phyloP scores from a whole-genome alignment of 2,888 invertebrate species.

The Pheosia tremula region DNA sequence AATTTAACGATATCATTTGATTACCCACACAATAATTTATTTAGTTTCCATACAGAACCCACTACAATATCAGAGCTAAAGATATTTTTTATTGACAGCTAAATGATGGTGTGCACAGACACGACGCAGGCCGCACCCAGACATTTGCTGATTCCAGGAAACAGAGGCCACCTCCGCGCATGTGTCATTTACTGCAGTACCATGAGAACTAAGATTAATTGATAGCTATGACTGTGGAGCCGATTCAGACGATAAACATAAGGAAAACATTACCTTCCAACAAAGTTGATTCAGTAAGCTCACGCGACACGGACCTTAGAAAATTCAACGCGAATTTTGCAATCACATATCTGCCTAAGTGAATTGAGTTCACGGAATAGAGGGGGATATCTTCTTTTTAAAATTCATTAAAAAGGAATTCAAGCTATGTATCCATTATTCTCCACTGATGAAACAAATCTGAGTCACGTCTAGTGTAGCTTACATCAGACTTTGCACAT shows the following conservation, averaged over 20 bases:
- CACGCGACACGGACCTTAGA: no score
- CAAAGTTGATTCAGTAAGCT: not conserved
- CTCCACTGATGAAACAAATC: not conserved
- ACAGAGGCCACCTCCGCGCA: constrained; percentile 40
- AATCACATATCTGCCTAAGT: no score
- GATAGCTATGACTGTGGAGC: constrained; percentile 47
- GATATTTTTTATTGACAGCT: constrained; percentile 39
- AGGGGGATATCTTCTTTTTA: no score
- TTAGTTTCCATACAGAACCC: constrained; percentile 16
- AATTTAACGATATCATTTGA: no score
- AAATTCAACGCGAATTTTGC: no score
- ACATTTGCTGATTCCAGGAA: constrained; percentile 57
- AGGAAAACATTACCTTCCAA: not conserved
- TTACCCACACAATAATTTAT: no score
- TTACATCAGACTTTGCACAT: not conserved
- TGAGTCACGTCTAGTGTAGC: not conserved
- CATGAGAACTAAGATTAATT: constrained; percentile 55
- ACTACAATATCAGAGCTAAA: no score
- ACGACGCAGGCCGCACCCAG: constrained; percentile 36
- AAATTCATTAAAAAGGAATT: no score
- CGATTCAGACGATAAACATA: not conserved
- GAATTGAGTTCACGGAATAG: no score
- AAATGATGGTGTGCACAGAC: constrained; percentile 46
- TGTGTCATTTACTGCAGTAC: constrained; percentile 55
- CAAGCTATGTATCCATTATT: no score